Base-by-base conservation (phyloP, 2,797 vertebrate genomes). In the Lophotriccus pileatus region DNA sequence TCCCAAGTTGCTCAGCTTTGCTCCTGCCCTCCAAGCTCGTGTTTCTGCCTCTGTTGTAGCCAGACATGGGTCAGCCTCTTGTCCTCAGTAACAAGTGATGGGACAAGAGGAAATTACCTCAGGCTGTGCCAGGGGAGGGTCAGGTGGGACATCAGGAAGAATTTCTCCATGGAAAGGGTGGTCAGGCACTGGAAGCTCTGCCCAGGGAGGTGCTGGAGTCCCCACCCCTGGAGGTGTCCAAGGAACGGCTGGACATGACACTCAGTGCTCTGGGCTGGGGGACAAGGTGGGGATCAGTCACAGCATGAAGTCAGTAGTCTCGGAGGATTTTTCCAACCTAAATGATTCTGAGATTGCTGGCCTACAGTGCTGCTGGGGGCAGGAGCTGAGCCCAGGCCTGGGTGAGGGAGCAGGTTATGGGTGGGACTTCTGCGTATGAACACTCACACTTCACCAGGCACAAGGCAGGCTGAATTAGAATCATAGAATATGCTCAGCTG, bases 231-330 rank as follows among this genome's bases (percentile, higher is more conserved):
- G 14, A 70, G 22, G 44, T 32, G 28, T 84, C 63, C 66, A 47
- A 6, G 30, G 12, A 39, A 44, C 5, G 12, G 4, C 50, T 58
- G 58, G 49, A 39, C 10, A 10, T 83, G 72, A 18, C 58, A 47
- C 44, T 47, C 17, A 49, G 32, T 50, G 50, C 44, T 64, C 50
- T 64, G 62, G 62, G 30, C 62, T 64, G 10, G 62, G 21, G 7
- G 41, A 19, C 0, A 3, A 30, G 58, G 14, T 44, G 28, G 5
- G 25, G 21, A 58, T 58, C 0, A 0, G 9, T n/a, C 49, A 64
- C n/a, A 56, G 49, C 10, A 24, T 62, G 41, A 43, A 25, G 21
- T 89, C 2, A 0, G 7, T 70, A 46, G 30, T 52, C 18, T 39
- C 52, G 39, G 50, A 36, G 44, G 24, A 27, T 7, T 78, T 70